Conservation (phyloP, 2,113 vertebrate genomes). For the Aptenodytes forsteri region DNA sequence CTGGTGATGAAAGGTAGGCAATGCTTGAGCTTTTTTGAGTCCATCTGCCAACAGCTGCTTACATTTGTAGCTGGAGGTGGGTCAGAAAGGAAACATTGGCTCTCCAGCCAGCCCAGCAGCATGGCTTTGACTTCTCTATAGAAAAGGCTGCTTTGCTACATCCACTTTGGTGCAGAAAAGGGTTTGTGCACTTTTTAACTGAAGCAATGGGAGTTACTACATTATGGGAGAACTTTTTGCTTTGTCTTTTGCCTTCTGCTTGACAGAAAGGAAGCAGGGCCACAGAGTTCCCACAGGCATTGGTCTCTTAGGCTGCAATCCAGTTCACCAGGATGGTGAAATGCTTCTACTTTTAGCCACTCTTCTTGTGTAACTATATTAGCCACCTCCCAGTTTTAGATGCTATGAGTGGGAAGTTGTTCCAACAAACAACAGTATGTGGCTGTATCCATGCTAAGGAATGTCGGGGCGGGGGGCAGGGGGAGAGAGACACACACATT, state of each 20-base stretch:
- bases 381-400: background rate
- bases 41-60: background rate
- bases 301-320: background rate
- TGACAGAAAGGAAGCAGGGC: background rate
- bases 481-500: background rate
- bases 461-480: too few relatives aligned
- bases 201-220: background rate
- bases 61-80: background rate
- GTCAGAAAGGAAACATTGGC: background rate
- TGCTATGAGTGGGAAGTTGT: background rate
- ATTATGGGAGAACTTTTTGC: background rate
- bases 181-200: background rate
- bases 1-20: background rate
- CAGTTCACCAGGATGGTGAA: background rate
- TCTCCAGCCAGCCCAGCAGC: background rate
- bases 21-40: background rate
- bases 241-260: background rate
- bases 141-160: background rate
- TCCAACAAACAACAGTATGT: background rate
- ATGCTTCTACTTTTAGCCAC: background rate
- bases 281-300: background rate
- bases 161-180: background rate
- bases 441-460: background rate
- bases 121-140: background rate
- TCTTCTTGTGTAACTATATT: background rate